Percentiles rank a stretch among this genome's conserved stretches.
Evolutionary conservation across 2,888 invertebrate genomes (phyloP).

Genomic region (Chloromyia formosa): DNA sequence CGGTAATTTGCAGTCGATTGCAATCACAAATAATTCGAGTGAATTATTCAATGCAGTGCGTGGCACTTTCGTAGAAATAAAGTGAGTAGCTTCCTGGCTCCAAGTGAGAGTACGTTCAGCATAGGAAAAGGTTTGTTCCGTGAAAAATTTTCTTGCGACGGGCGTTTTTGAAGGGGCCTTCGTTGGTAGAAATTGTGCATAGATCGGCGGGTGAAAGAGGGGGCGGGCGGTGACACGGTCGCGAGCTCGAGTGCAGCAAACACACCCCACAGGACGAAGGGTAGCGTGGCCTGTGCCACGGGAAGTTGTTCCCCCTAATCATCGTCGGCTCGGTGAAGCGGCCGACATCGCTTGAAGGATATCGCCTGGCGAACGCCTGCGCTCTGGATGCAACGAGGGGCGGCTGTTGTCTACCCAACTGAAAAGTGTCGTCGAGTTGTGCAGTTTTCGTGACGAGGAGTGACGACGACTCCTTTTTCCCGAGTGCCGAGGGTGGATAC

Average conservation of each 20-base stretch:
- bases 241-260: conserved; percentile 29
- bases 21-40: conserved; percentile 1
- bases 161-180: conserved; percentile 28
- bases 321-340: background rate
- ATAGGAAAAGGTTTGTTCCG: conserved; percentile 12
- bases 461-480: conserved; percentile 22
- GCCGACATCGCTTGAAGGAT: conserved; percentile 7
- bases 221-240: conserved; percentile 1
- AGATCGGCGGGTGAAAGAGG: conserved; percentile 29
- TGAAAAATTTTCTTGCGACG: conserved; percentile 27
- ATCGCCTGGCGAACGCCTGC: conserved; percentile 35
- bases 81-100: background rate
- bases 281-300: background rate
- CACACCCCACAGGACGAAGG: conserved; percentile 37
- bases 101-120: background rate
- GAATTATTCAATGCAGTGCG: conserved; percentile 13
- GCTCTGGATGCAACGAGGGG: conserved; percentile 13
- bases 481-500: conserved; percentile 35
- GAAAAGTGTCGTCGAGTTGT: conserved; percentile 29
- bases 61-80: conserved; percentile 2
- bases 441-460: background rate
- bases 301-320: background rate
- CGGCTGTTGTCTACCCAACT: background rate
- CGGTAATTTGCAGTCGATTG: background rate
- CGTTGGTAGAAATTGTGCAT: conserved; percentile 17